Percentiles rank a stretch among this genome's conserved stretches.
Conservation (phyloP, 2,797 vertebrate species). For the Sebastes wilsoni region DNA sequence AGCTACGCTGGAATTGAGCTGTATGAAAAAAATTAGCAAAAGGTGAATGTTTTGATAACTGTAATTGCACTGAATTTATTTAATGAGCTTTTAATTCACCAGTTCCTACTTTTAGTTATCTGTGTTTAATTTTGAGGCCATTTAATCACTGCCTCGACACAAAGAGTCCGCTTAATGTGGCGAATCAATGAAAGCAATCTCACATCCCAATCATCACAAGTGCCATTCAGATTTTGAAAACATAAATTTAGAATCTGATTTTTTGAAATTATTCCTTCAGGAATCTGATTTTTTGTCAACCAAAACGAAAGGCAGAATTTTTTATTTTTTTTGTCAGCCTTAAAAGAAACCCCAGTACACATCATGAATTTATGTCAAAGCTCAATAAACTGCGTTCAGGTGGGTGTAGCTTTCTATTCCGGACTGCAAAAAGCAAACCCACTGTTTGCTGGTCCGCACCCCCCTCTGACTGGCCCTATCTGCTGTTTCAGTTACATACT, state of each 20-base stretch:
- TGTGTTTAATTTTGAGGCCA: conserved; percentile 15
- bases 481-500: not conserved
- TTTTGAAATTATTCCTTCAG: not conserved
- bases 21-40: conserved; percentile 47
- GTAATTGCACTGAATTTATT: conserved; percentile 38
- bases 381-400: no score
- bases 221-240: conserved; percentile 29
- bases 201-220: conserved; percentile 22
- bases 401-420: no score
- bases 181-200: conserved; percentile 24
- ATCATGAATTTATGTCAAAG: no score
- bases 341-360: no score
- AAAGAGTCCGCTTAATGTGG: conserved; percentile 20
- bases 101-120: conserved; percentile 45
- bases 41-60: conserved; percentile 46
- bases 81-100: conserved; percentile 38
- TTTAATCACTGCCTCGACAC: conserved; percentile 52
- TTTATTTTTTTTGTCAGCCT: no score
- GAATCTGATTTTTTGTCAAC: no score
- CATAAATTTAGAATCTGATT: conserved; percentile 22
- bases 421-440: no score
- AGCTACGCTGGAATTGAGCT: conserved; percentile 28
- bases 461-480: not conserved
- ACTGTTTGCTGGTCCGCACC: no score
- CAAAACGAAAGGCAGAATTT: no score